Evolutionary conservation across 1,140 invertebrate species (phyloP), one percentile per base, ranked within the genome.

Genomic region (Atta cephalotes): DNA sequence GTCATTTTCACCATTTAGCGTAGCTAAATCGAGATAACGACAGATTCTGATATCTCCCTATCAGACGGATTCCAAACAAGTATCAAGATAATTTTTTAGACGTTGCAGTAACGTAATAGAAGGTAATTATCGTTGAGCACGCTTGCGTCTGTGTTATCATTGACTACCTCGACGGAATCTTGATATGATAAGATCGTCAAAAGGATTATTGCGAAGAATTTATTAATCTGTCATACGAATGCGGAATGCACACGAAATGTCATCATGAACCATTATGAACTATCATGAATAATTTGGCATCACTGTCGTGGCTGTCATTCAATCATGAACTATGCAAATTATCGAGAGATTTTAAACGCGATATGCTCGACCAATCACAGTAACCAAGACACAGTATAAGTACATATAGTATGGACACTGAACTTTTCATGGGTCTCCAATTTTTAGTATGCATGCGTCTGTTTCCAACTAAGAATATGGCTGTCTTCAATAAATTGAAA

Each of bases 1-100:
- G 91, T 91, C 93, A 93, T 94, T 77, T 92, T 94, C 60, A 94
- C 92, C 90, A 93, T 93, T 88, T 92, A 92, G 88, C 78, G 71
- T 89, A 49, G 12, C 31, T 71, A 45, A 56, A 21, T 53, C 39
- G 18, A 74, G 18, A 62, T 18, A 71, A 16, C 21, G 18, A 76
- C 12, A 4, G 7, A 2, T 12, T 9, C 18, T 35, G 18, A 25
- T 80, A 35, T 49, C 58, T 35, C n/a, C 5, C 16, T 85, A 45
- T 66, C 60, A 28, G n/a, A 28, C 16, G 31, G 5, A 16, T 10
- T 6, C 12, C 49, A 76, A 76, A 76, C 28, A 3, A 28, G 63
- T 65, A 25, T 10, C 45, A 70, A 3, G 25, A 70, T 35, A 14
- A 35, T 21, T 51, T 76, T 21, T 49, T 25, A n/a, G 35, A 16